Base-by-base conservation (phyloP, 2,888 invertebrate genomes). In the Ophioninae sp. region DNA sequence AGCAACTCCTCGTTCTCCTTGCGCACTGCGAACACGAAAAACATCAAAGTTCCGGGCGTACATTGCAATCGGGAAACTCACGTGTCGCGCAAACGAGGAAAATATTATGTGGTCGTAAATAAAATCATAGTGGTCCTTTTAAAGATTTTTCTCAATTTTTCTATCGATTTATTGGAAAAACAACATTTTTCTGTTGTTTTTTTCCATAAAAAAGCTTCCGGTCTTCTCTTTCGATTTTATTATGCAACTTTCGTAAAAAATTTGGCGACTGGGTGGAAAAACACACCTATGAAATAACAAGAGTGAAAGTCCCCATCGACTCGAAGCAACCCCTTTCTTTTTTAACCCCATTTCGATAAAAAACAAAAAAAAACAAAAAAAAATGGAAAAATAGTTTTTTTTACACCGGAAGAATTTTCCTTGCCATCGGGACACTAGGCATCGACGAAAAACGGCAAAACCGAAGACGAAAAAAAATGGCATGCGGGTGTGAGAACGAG, bases 1-100 rank as follows among this genome's bases (percentile, higher is more conserved):
- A 97, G 95, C 93, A 97, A 94, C 93, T 97, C 96, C 94, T 97
- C 97, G 94, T 97, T 97, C 94, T 97, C 97, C 94, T 96, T 96
- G 89, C 97, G 96, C 93, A 97, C 97, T 97, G 95, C 88, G 95
- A 94, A 93, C 94, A 93, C 94, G 30, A 77, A 59, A 81, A 64
- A 56, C n/a, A 20, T 39, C 1, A 17, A 30, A 72, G 8, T n/a
- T 7, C 56, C 23, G 10, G 59, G 39, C 44, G 39, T 56, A 17
- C 77, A n/a, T 69, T 73, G 22, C 10, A 39, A 0, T 65, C 59
- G 3, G 10, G n/a, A 39, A 17, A 7, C 5, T 3, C 22, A 39
- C n/a, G 6, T 30, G 30, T 67, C 67, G 23, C 65, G 22, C 13
- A 20, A 7, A 8, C 8, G 13, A 56, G 39, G 22, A 39, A 56